Evolutionary conservation across 2,113 vertebrate species (phyloP), one percentile per base, ranked within the genome.

Genomic region (Periophthalmus modestus): DNA sequence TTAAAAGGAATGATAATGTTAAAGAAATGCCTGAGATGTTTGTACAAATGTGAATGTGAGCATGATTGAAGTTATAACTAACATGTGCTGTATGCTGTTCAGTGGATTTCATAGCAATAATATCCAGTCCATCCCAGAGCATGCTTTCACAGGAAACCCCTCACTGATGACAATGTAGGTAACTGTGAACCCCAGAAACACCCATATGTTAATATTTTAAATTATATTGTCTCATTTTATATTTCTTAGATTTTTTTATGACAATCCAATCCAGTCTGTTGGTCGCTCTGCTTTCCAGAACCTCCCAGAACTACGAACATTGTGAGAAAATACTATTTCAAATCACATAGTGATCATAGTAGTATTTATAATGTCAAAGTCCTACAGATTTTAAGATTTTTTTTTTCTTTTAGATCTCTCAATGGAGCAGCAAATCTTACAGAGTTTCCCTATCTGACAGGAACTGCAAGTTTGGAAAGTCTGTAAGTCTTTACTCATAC

Each of bases 81-180:
- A 55, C 21, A 10, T 9, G 5, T 54, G 50, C 21, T 55, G 52
- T 55, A 18, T 55, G 52, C n/a, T 75, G 3, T 72, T 43, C 82
- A 98, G 97, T 80, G 95, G 95, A 83, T 97, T 98, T 91, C 95
- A 98, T 61, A 97, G 94, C 82, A 98, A 98, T 92, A 95, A 94
- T 82, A 97, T 98, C 89, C 94, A 93, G 83, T 94, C 94, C 1
- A 98, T 98, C 89, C 97, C 97, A 0, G 95, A 97, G 67, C 93
- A 93, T 36, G 96, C 96, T 71, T 98, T 98, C 90, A 90, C 90
- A 33, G 95, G 95, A 52, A 98, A 98, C 88, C 96, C 96, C 19
- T 95, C 95, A 4, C 95, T 98, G 72, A 93, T 93, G 84, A 96
- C 95, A 88, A 95, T 98, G 97, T 98, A 92, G 92, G 96, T 94